Percentiles rank a stretch among this genome's conserved stretches.
These are phyloP conservation scores for Pecten maximus DNA, from an alignment of 2,888 invertebrate species.

Conservation along the genomic window DNA sequence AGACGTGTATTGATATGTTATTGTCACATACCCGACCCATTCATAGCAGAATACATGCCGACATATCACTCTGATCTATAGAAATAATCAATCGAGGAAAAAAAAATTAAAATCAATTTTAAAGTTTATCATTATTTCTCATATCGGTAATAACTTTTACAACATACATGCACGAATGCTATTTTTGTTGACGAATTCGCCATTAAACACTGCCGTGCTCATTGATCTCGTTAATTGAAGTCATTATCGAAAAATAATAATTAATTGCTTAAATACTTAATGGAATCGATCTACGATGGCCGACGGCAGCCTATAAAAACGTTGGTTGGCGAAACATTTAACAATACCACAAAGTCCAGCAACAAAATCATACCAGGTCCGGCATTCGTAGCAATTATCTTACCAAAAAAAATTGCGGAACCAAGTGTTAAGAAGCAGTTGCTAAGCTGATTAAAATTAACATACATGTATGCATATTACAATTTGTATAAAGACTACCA, in stretches of 20 bases:
- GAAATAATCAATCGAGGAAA: background rate
- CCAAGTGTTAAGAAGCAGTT: too few relatives aligned
- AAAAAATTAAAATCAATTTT: background rate
- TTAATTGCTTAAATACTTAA: background rate
- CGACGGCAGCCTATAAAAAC: background rate
- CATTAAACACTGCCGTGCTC: background rate
- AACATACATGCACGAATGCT: background rate
- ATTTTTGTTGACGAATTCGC: background rate
- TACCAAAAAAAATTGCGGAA: too few relatives aligned
- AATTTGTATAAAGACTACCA: too few relatives aligned
- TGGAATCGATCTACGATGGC: background rate
- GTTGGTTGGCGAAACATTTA: background rate
- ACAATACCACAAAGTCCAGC: too few relatives aligned
- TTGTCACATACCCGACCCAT: too few relatives aligned
- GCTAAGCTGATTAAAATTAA: too few relatives aligned
- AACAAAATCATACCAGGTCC: too few relatives aligned
- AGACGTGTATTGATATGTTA: background rate
- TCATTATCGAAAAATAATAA: background rate
- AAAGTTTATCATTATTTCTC: background rate
- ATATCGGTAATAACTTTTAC: background rate
- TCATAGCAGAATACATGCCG: background rate
- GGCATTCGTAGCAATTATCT: too few relatives aligned
- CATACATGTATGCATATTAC: too few relatives aligned
- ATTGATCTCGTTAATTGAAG: background rate
- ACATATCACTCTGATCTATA: too few relatives aligned